These are phyloP conservation scores for Drosophila burlai DNA, from an alignment of 1,140 invertebrate species.

Conservation along the genomic window DNA sequence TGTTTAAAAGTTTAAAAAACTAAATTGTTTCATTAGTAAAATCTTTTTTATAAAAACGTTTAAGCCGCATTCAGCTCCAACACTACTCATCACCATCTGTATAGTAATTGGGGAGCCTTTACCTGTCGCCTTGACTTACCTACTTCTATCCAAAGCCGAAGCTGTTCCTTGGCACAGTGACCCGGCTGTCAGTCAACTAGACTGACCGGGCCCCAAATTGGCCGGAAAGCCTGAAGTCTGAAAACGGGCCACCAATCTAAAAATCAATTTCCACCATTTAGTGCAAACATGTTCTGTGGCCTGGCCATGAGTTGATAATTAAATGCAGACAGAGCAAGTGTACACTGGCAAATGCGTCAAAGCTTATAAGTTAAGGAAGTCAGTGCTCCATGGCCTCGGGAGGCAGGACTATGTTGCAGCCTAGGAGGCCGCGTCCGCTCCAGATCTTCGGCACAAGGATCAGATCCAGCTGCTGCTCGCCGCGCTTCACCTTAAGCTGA, in stretches of 20 bases:
- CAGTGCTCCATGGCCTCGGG: slow-evolving; percentile 85
- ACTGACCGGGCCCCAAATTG: slow-evolving; percentile 8
- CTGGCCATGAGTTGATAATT: slow-evolving; percentile 17
- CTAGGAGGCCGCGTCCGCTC: slow-evolving; percentile 91
- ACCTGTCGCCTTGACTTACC: slow-evolving; percentile 10
- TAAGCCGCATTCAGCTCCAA: background rate
- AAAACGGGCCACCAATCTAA: slow-evolving; percentile 10
- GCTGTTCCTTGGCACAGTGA: slow-evolving; percentile 53
- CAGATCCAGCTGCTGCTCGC: slow-evolving; percentile 86
- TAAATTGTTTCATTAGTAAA: background rate
- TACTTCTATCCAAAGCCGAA: background rate
- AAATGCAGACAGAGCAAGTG: slow-evolving; percentile 22
- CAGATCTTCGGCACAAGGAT: slow-evolving; percentile 90
- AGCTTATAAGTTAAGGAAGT: slow-evolving; percentile 16
- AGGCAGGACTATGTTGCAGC: slow-evolving; percentile 89
- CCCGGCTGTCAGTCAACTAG: slow-evolving; percentile 20
- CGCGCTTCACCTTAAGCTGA: slow-evolving; percentile 88
- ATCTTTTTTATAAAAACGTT: background rate
- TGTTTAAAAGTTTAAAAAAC: background rate
- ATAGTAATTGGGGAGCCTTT: background rate
- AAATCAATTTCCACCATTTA: slow-evolving; percentile 45
- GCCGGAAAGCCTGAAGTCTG: background rate
- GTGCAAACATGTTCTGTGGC: slow-evolving; percentile 22
- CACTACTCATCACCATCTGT: background rate
- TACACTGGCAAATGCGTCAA: slow-evolving; percentile 27